A percentile compares a stretch with the other conserved stretches of the same genome.
phyloP scores from a whole-genome alignment of 2,888 invertebrate genomes.

The Scaeva pyrastri region DNA sequence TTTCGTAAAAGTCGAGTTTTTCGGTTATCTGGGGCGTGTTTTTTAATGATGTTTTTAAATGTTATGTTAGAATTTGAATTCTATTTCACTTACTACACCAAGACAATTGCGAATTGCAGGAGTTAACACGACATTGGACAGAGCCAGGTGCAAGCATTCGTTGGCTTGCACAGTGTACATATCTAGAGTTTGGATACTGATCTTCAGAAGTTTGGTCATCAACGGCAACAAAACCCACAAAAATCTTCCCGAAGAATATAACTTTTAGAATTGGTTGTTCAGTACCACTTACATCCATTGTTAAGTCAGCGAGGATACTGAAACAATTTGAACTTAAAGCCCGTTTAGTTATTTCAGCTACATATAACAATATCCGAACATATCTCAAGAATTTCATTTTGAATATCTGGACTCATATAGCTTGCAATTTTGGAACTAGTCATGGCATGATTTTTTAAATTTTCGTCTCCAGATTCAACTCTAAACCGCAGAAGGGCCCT shows the following conservation, averaged over 20 bases:
- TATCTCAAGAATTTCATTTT: constrained; percentile 1
- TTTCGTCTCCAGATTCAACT: background rate
- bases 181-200: background rate
- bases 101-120: background rate
- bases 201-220: constrained; percentile 8
- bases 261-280: background rate
- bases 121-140: constrained; percentile 12
- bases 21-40: background rate
- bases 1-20: constrained; percentile 16
- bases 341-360: constrained; percentile 1
- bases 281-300: constrained; percentile 1
- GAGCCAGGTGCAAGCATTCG: constrained; percentile 6
- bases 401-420: constrained; percentile 2
- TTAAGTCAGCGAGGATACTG: background rate
- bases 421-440: background rate
- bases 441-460: background rate
- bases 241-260: background rate
- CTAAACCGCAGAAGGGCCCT: background rate
- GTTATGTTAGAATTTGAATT: background rate
- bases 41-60: background rate
- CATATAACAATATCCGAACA: background rate
- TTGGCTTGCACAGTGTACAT: constrained; percentile 11
- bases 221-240: constrained; percentile 13
- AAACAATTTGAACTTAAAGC: constrained; percentile 1
- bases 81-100: constrained; percentile 2